Evolutionary conservation across 2,888 invertebrate species (phyloP).

Genomic region (Dasypolia templi): DNA sequence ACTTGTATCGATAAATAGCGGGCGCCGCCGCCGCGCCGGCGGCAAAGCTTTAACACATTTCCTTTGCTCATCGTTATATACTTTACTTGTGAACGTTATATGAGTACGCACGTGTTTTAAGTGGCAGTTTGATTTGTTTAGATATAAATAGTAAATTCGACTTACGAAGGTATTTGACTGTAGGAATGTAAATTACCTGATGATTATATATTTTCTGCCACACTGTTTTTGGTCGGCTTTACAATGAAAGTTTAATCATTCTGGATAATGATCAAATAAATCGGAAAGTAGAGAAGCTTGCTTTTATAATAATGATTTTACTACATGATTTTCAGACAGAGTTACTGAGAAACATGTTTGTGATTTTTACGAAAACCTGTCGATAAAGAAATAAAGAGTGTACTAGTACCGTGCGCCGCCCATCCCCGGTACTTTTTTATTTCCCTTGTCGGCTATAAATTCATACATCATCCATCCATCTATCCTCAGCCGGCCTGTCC

Average conservation of each 20-base stretch:
- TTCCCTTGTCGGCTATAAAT: constrained; percentile 58
- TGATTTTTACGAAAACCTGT: constrained; percentile 2
- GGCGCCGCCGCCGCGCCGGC: constrained; percentile 28
- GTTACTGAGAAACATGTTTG: background rate
- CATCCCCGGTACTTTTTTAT: constrained; percentile 38
- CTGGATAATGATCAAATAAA: background rate
- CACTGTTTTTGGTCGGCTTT: background rate
- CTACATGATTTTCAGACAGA: constrained; percentile 6
- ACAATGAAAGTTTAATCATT: background rate
- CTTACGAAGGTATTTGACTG: background rate
- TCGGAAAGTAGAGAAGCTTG: background rate
- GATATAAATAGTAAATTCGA: background rate
- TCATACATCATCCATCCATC: constrained; percentile 61
- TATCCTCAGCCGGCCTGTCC: constrained; percentile 40
- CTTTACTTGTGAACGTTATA: constrained; percentile 30
- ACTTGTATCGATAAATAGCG: constrained; percentile 74
- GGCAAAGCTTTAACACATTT: constrained; percentile 51
- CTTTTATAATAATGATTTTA: background rate
- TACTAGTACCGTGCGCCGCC: background rate
- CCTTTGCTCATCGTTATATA: constrained; percentile 51
- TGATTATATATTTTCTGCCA: background rate
- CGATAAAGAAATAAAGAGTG: constrained; percentile 25
- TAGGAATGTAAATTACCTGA: background rate
- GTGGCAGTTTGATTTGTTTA: constrained; percentile 7
- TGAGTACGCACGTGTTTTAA: constrained; percentile 27